Evolutionary conservation across 2,113 vertebrate genomes (phyloP), one percentile per base, ranked within the genome.

Genomic region (Corynorhinus townsendii): DNA sequence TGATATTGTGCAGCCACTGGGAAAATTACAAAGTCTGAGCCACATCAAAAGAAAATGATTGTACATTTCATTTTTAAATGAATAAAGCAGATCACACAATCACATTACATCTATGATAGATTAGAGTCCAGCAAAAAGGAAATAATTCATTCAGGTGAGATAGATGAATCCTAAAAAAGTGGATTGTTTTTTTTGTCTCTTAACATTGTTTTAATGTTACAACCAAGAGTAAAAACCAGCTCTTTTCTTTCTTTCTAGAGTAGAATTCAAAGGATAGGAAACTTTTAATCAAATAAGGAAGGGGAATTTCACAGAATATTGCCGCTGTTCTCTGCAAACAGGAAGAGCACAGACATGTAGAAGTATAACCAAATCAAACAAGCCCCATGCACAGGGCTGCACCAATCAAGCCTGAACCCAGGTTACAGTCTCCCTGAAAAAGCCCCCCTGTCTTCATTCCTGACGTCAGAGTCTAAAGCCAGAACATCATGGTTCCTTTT

Each of bases 311-410:
- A 82, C 4, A 47, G 26, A 87, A 66, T 79, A 92, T 73, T 79
- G 93, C 68, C 72, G 59, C 69, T 75, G 69, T 93, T 93, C 75
- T 89, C 92, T 43, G 73, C 95, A 97, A 95, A 93, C 91, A 81
- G 97, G 84, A 96, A 97, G 91, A 84, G 9, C 73, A 80, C 33
- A 62, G 49, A 95, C 45, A 16, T 2, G 76, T 56, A 62, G 14
- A 91, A 68, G 75, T 80, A 49, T 90, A 95, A 96, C 73, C 92
- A 92, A 93, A 93, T 91, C 90, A 95, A 91, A 92, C 54, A 80
- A 77, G 88, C 88, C 95, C 45, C 95, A 86, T 1, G 71, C 43
- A 59, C 35, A 86, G 38, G 75, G n/a, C 64, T 76, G 33, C 0
- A 75, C 59, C 3, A 4, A 30, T 20, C 10, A 0, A 24, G 15